These are phyloP conservation scores for Strigamia maritima DNA, from an alignment of 2,888 invertebrate species.

Conservation along the genomic window DNA sequence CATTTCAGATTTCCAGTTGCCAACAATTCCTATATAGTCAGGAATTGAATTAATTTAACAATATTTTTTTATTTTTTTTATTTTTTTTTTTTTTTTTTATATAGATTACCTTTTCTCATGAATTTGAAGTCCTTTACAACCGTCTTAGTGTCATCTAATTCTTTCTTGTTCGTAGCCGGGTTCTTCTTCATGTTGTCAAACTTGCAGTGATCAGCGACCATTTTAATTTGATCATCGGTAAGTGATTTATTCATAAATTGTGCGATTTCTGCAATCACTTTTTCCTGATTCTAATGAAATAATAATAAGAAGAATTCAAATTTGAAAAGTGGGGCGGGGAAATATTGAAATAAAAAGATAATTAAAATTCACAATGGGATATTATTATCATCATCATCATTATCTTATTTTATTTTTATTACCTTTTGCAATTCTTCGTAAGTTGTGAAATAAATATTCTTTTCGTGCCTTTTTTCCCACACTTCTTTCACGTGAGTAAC, in stretches of 20 bases:
- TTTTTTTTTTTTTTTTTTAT: no score
- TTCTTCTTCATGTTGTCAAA: neutral
- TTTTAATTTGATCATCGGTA: neutral
- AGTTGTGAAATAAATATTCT: neutral
- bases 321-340: no score
- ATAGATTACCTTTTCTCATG: neutral
- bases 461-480: neutral
- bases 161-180: neutral
- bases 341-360: no score
- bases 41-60: no score
- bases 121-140: neutral
- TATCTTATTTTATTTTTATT: no score
- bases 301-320: no score
- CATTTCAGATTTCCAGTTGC: neutral
- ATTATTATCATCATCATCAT: no score
- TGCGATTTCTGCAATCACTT: neutral
- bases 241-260: neutral
- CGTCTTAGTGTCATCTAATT: neutral
- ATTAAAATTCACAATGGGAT: no score
- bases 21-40: neutral
- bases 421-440: neutral
- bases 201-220: neutral
- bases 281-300: neutral
- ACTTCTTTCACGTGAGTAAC: neutral
- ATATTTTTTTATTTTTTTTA: no score